Base-by-base conservation (phyloP, 2,888 invertebrate species). In the Ectropis crepuscularia region DNA sequence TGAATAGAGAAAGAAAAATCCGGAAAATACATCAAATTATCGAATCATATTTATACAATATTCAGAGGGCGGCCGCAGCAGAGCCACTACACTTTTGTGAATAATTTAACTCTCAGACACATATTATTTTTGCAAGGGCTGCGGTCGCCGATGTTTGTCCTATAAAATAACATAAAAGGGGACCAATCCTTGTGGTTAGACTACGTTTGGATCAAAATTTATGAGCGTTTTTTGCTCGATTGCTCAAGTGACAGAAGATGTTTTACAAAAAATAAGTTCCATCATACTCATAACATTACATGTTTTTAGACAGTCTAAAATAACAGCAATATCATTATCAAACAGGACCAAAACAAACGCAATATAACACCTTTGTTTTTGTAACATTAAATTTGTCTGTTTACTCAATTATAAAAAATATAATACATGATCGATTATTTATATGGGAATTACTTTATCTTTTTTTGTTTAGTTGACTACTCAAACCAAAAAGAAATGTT, bases 1-100 rank as follows among this genome's bases (percentile, higher is more conserved):
- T 16, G 7, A 51, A 12, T 41, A 16, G 38, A 2, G 39, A 41
- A 41, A 16, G 37, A 0, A 12, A 38, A 38, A 64, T 6, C 51
- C 11, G 45, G 53, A 58, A 54, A 11, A 53, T 37, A 53, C 48
- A 28, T 58, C 77, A 75, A 82, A 71, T 85, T 87, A 89, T 88
- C 86, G 83, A 85, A 89, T 88, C 85, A 84, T 86, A 79, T 85
- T 84, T 81, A 89, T 91, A 86, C 88, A 83, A 90, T 86, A 91
- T 91, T 89, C 87, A 91, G 86, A 82, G 79, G 80, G 79, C 80
- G 72, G 79, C 78, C 78, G 76, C 81, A 79, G 77, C 76, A 70
- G 82, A 84, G 81, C 84, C 81, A 83, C 83, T 85, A 86, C 82
- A 88, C 86, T 86, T 90, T 86, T 85, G 85, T 90, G 88, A 92